phyloP scores from a whole-genome alignment of 2,113 vertebrate genomes.

The Ictidomys tridecemlineatus region DNA sequence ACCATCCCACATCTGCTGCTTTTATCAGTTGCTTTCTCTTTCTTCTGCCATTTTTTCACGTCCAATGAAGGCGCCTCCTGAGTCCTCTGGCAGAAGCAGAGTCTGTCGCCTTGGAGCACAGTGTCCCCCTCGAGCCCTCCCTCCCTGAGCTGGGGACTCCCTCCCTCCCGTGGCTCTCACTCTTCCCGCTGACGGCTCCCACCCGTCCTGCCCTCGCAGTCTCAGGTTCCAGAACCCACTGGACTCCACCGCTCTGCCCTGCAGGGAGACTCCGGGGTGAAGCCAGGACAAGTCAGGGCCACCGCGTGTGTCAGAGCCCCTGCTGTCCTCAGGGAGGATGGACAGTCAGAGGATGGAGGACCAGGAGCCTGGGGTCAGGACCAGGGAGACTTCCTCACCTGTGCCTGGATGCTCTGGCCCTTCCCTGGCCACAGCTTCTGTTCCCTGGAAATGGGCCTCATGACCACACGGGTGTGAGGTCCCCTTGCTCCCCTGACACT shows the following conservation, averaged over 20 bases:
- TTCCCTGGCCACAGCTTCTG: background rate
- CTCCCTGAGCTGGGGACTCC: too few relatives aligned
- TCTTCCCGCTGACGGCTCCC: background rate
- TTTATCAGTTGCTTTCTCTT: background rate
- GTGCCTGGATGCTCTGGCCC: rapidly evolving
- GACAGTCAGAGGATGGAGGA: background rate
- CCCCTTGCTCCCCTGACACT: too few relatives aligned
- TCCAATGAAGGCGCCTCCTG: background rate
- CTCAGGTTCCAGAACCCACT: background rate
- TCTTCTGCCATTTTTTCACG: background rate
- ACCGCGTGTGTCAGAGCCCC: too few relatives aligned
- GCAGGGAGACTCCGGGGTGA: too few relatives aligned
- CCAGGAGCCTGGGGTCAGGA: too few relatives aligned
- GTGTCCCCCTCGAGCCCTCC: too few relatives aligned
- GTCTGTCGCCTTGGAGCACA: too few relatives aligned
- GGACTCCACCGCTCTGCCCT: background rate
- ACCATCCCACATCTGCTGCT: rapidly evolving
- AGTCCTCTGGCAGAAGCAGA: background rate
- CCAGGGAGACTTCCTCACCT: too few relatives aligned
- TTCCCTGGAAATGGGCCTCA: background rate
- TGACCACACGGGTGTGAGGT: too few relatives aligned
- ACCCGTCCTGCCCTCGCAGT: background rate
- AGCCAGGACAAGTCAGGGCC: too few relatives aligned
- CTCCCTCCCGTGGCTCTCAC: background rate
- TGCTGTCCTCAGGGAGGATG: background rate